Evolutionary conservation across 1,140 invertebrate species (phyloP).

Genomic region (Pectinophora gossypiella): DNA sequence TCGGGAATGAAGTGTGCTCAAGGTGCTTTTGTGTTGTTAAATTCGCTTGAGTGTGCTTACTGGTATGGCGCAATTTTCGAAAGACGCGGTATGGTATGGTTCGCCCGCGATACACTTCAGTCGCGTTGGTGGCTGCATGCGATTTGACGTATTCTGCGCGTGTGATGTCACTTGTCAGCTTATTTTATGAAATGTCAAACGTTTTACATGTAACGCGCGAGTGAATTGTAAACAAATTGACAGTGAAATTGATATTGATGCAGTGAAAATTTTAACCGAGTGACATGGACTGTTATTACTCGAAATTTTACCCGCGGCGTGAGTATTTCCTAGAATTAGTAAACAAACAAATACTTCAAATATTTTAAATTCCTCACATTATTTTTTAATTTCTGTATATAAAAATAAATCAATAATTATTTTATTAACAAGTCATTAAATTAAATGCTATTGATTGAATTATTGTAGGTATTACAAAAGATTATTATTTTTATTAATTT

Average conservation of each 20-base stretch:
- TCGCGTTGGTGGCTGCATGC: slow-evolving; percentile 71
- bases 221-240: slow-evolving; percentile 69
- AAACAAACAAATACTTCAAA: slow-evolving; percentile 30
- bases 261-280: slow-evolving; percentile 57
- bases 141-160: slow-evolving; percentile 74
- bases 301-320: slow-evolving; percentile 74
- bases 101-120: slow-evolving; percentile 72
- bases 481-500: too few relatives aligned
- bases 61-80: slow-evolving; percentile 75
- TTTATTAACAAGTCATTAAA: too few relatives aligned
- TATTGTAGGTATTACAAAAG: too few relatives aligned
- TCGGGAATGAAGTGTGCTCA: slow-evolving; percentile 67
- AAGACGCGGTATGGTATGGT: slow-evolving; percentile 73
- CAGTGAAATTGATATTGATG: slow-evolving; percentile 62
- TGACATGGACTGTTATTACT: slow-evolving; percentile 75
- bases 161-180: slow-evolving; percentile 71
- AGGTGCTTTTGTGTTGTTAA: slow-evolving; percentile 74
- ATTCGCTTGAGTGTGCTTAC: slow-evolving; percentile 70
- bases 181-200: slow-evolving; percentile 73
- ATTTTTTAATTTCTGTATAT: neutral
- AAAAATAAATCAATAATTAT: too few relatives aligned
- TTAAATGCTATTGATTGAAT: too few relatives aligned
- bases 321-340: slow-evolving; percentile 66
- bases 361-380: slow-evolving; percentile 31
- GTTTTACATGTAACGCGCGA: slow-evolving; percentile 63